These are phyloP conservation scores for Scolopax mira DNA, from an alignment of 2,113 vertebrate species.

Conservation along the genomic window DNA sequence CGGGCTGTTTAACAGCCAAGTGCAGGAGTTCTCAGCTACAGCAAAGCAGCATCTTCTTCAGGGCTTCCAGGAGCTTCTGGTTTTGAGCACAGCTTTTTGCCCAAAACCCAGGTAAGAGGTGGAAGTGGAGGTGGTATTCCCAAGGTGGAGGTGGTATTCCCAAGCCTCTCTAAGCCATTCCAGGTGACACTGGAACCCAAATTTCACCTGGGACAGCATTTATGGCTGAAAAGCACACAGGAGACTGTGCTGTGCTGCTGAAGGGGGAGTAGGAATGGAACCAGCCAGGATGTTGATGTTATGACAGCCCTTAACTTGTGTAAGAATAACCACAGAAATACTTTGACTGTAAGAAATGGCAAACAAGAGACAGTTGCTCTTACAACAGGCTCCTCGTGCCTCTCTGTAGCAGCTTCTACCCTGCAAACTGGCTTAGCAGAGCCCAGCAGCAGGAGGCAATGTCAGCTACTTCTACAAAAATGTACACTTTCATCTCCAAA, in stretches of 20 bases:
- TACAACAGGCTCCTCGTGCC: neutral
- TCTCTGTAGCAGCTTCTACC: neutral
- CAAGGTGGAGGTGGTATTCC: neutral
- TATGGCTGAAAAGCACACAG: neutral
- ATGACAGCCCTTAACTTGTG: neutral
- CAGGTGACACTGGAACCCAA: neutral
- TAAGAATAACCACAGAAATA: neutral
- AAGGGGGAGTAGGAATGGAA: neutral
- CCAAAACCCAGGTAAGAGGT: fast-evolving
- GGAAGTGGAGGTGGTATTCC: neutral
- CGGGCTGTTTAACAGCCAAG: neutral
- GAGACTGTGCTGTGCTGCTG: neutral
- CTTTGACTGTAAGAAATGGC: neutral
- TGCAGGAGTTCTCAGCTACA: neutral
- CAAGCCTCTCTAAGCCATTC: neutral
- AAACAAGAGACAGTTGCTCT: neutral
- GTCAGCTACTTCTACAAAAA: neutral
- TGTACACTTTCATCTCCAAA: neutral
- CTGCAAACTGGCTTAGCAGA: neutral
- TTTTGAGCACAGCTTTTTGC: neutral
- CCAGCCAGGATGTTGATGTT: neutral
- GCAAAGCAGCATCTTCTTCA: neutral
- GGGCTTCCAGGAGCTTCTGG: neutral
- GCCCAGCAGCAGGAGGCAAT: neutral
- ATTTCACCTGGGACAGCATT: neutral